Conservation (phyloP, 2,888 invertebrate species). For the Saturnia pavonia region DNA sequence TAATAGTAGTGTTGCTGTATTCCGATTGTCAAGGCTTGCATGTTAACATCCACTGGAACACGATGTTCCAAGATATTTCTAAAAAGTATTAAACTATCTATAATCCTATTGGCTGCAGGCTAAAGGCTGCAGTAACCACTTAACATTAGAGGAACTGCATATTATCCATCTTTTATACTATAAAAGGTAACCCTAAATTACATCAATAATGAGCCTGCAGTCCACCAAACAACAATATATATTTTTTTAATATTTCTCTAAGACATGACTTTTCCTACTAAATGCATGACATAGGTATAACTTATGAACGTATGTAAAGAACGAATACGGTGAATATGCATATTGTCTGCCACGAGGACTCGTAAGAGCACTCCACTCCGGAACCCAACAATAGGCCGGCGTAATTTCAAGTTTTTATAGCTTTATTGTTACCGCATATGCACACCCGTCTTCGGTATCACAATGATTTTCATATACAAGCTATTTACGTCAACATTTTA, state of each 20-base stretch:
- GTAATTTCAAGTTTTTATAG: constrained; percentile 59
- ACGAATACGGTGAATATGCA: constrained; percentile 58
- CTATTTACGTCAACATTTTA: constrained; percentile 18
- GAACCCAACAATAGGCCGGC: constrained; percentile 57
- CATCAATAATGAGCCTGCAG: neutral
- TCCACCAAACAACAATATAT: neutral
- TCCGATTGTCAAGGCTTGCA: too few species aligned
- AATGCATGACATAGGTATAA: neutral
- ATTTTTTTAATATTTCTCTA: neutral
- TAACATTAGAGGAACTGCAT: too few species aligned
- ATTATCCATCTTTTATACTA: too few species aligned
- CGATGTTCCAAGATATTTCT: too few species aligned
- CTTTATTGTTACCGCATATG: constrained; percentile 38
- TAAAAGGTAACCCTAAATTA: neutral
- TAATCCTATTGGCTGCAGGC: too few species aligned
- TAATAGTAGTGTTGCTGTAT: too few species aligned
- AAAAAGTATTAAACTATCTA: too few species aligned
- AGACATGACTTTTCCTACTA: constrained; percentile 1
- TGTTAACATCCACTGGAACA: too few species aligned
- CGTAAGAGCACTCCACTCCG: constrained; percentile 53
- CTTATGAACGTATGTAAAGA: constrained; percentile 1
- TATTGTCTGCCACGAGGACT: constrained; percentile 61
- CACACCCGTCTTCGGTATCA: constrained; percentile 23
- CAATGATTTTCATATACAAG: constrained; percentile 20
- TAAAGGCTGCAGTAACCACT: too few species aligned